Evolutionary conservation across 1,140 invertebrate genomes (phyloP).

Genomic region (Maniola jurtina): DNA sequence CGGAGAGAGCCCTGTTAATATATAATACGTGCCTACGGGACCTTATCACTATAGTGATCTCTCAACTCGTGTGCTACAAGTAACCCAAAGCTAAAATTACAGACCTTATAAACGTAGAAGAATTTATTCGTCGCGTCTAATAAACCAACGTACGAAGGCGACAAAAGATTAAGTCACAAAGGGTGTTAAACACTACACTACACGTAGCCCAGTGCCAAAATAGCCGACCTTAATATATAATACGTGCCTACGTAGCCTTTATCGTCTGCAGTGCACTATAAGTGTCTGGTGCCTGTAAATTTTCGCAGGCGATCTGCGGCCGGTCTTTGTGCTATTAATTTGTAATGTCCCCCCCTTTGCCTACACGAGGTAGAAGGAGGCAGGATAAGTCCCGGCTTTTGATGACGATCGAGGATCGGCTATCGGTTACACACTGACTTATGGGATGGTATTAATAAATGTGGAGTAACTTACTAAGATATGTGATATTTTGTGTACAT

Average conservation of each 20-base stretch:
- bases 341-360: slow-evolving; percentile 67
- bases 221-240: slow-evolving; percentile 46
- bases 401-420: slow-evolving; percentile 30
- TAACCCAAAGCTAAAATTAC: too few species aligned
- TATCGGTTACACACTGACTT: slow-evolving; percentile 19
- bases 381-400: slow-evolving; percentile 46
- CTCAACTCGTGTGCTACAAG: background rate
- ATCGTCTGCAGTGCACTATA: slow-evolving; percentile 62
- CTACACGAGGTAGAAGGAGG: slow-evolving; percentile 44
- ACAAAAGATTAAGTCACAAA: slow-evolving; percentile 21
- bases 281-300: slow-evolving; percentile 74
- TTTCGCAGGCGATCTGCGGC: slow-evolving; percentile 74
- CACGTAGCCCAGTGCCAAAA: slow-evolving; percentile 36
- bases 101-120: background rate
- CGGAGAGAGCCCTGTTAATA: too few species aligned
- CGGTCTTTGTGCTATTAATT: slow-evolving; percentile 78
- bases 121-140: background rate
- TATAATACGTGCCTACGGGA: slow-evolving; percentile 44
- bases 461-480: background rate
- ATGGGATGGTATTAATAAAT: slow-evolving; percentile 8
- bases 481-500: background rate
- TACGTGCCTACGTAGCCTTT: slow-evolving; percentile 50
- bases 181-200: slow-evolving; percentile 22
- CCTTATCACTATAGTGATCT: too few species aligned
- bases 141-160: slow-evolving; percentile 1